Percentiles rank a stretch among this genome's conserved stretches.
Conservation (phyloP, 53 echinoderm and acorn worm genomes). For the Astropecten irregularis region DNA sequence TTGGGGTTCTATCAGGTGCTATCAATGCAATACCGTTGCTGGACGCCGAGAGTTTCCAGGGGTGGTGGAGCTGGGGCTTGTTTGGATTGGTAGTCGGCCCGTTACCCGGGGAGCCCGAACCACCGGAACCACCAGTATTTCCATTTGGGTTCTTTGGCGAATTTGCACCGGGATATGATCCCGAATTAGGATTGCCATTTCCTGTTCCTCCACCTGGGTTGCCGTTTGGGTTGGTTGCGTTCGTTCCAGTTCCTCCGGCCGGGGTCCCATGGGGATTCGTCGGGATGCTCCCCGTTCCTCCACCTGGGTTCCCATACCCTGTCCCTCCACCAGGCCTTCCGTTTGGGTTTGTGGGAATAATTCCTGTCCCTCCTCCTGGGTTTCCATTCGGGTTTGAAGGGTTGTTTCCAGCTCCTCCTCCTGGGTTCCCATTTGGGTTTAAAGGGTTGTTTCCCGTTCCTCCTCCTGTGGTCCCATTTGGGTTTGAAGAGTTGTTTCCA, state of each 20-base stretch:
- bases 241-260: background rate
- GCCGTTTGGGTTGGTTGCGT: background rate
- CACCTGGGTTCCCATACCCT: background rate
- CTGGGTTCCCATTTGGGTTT: background rate
- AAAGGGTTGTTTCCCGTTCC: background rate
- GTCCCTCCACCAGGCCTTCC: background rate
- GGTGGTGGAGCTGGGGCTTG: background rate
- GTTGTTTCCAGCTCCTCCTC: background rate
- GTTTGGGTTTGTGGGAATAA: background rate
- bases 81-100: too few species aligned
- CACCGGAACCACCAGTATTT: background rate
- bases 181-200: background rate
- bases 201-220: constrained; percentile 7
- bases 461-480: background rate
- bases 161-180: background rate
- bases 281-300: background rate
- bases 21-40: background rate
- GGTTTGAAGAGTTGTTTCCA: background rate
- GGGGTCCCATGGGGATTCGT: background rate
- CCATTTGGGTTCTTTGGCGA: background rate
- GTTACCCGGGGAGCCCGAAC: too few species aligned
- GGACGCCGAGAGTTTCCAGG: background rate
- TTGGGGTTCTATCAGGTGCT: background rate
- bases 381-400: constrained; percentile 10
- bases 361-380: constrained; percentile 9